phyloP scores from a whole-genome alignment of 1,140 invertebrate species.

The Bombus impatiens region DNA sequence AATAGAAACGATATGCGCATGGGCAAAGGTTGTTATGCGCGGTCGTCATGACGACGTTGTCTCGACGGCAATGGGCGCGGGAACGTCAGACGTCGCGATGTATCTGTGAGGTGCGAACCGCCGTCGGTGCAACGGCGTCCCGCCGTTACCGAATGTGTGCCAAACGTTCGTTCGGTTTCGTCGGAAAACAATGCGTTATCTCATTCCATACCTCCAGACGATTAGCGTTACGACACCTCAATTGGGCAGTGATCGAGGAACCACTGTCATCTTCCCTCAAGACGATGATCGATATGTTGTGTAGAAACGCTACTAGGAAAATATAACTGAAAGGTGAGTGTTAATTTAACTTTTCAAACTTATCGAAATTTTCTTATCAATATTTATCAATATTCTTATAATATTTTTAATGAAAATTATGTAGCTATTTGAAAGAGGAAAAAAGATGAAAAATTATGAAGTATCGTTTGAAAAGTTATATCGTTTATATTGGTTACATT shows the following conservation, averaged over 20 bases:
- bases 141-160: constrained; percentile 46
- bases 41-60: constrained; percentile 54
- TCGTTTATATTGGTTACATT: not conserved
- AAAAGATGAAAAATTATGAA: not conserved
- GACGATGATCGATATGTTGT: constrained; percentile 37
- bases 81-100: constrained; percentile 70
- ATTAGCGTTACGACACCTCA: not conserved
- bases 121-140: constrained; percentile 56
- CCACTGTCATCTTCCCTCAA: not conserved
- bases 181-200: not conserved
- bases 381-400: too few species aligned
- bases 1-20: constrained; percentile 20
- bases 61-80: constrained; percentile 58
- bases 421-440: not conserved
- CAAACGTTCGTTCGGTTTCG: constrained; percentile 10
- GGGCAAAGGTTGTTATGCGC: constrained; percentile 49
- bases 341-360: not conserved
- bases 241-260: not conserved
- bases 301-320: not conserved
- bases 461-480: too few species aligned
- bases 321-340: constrained; percentile 28
- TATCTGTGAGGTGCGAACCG: constrained; percentile 63
- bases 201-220: too few species aligned
- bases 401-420: not conserved
- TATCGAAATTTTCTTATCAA: not conserved